A percentile compares a stretch with the other conserved stretches of the same genome.
Evolutionary conservation across 2,888 invertebrate species (phyloP).

Genomic region (Bursaphelenchus okinawaensis): DNA sequence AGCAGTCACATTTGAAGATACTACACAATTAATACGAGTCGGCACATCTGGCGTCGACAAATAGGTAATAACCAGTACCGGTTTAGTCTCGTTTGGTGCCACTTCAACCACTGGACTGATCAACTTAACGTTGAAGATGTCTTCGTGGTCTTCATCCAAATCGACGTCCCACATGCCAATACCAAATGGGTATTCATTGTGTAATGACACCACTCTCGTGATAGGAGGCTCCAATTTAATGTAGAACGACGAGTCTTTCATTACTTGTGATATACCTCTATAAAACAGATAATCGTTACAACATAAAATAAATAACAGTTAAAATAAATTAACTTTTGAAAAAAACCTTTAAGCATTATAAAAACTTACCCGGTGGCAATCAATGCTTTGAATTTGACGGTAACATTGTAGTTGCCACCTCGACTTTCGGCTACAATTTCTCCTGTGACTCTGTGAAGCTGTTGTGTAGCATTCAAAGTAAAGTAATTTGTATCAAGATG

Average conservation of each 20-base stretch:
- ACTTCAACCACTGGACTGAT: conserved; percentile 33
- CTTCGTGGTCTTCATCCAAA: conserved; percentile 64
- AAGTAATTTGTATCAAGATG: conserved; percentile 29
- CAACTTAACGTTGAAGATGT: conserved; percentile 38
- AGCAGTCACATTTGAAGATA: conserved; percentile 72
- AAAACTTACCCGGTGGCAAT: conserved; percentile 61
- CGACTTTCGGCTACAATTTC: conserved; percentile 62
- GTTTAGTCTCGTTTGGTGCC: conserved; percentile 33
- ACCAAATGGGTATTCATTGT: conserved; percentile 71
- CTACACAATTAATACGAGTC: conserved; percentile 54
- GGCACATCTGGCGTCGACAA: conserved; percentile 21
- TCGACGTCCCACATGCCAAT: conserved; percentile 71
- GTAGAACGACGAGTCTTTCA: conserved; percentile 60
- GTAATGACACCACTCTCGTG: conserved; percentile 65
- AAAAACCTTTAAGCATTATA: neutral
- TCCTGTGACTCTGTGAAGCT: conserved; percentile 46
- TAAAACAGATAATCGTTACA: conserved; percentile 21
- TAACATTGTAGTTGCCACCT: conserved; percentile 61
- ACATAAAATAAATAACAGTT: conserved; percentile 4
- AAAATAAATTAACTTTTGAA: too few species aligned
- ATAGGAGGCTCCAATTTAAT: conserved; percentile 48
- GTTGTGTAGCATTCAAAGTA: conserved; percentile 9
- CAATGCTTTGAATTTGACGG: conserved; percentile 68
- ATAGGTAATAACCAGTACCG: conserved; percentile 47
- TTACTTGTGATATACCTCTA: conserved; percentile 60